Evolutionary conservation across 2,888 invertebrate genomes (phyloP), one percentile per base, ranked within the genome.

Genomic region (Lepidocyrtoides sp.): DNA sequence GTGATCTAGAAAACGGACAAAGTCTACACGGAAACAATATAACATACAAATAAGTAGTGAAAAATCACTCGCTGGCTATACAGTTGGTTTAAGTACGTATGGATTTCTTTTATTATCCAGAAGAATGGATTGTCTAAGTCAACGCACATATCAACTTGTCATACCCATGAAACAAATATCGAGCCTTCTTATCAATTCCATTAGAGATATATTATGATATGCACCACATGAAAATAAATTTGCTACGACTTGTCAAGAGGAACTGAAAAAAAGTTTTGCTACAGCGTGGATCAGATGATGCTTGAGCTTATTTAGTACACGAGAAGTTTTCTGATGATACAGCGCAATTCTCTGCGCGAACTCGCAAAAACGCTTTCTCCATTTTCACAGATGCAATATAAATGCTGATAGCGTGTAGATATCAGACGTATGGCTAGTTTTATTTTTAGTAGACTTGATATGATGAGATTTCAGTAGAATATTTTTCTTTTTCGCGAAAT

Each of bases 91-190:
- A 23, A 0, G 3, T 75, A 75, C 44, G 10, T 23, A 75, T 17
- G 17, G 20, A 75, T 12, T 54, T 60, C n/a, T n/a, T 69, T 72
- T 69, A 54, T 72, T 84, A 72, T 66, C 83, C 48, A 20, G 23
- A 69, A 83, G 48, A 83, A 83, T 48, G 48, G 48, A 51, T 63
- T 63, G 60, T 63, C 82, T 23, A 75, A 75, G 72, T 75, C 72
- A 75, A 75, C 72, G 44, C 72, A 82, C 63, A 82, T 82, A 60
- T 63, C 82, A 41, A 82, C 82, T 83, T 83, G 83, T 83, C 83
- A 83, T 83, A 83, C 29, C 81, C 81, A 41, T 81, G 60, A 81
- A 81, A 81, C 81, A 81, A 81, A 75, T 75, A 75, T 26, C 72
- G 14, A 32, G 32, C 66, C 12, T 75, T 41, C 44, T 69, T 44